Percentiles rank a stretch among this genome's conserved stretches.
Evolutionary conservation across 2,797 vertebrate genomes (phyloP).

Genomic region (Anomalospiza imberbis): DNA sequence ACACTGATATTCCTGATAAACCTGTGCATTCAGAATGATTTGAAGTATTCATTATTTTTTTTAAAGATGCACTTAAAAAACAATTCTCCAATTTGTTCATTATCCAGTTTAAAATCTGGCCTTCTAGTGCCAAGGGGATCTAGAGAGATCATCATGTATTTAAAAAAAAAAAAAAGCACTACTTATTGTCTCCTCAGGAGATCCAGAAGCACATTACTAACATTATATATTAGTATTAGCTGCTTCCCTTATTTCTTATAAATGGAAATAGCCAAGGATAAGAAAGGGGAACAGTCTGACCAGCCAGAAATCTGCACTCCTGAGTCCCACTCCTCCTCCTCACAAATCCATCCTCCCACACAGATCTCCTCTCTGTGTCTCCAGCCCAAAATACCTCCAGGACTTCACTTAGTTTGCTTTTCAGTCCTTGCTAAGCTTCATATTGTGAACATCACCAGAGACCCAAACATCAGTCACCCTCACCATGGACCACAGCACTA

Average conservation of each 20-base stretch:
- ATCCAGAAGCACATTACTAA: background rate
- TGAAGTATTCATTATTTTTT: background rate
- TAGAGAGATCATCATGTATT: background rate
- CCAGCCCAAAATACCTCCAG: background rate
- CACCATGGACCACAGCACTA: rapidly evolving
- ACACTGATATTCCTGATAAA: background rate
- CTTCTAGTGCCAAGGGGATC: background rate
- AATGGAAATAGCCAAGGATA: background rate
- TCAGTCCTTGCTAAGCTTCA: background rate
- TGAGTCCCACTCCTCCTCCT: background rate
- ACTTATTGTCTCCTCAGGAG: background rate
- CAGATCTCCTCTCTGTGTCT: background rate
- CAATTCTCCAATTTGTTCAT: background rate
- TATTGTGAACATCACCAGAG: background rate
- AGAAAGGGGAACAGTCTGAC: rapidly evolving
- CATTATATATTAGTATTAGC: background rate
- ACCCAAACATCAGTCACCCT: background rate
- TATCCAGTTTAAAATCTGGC: background rate
- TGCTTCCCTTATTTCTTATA: background rate
- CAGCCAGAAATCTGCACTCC: background rate
- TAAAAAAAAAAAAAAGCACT: background rate
- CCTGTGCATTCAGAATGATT: background rate
- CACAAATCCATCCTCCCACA: background rate
- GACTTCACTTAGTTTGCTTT: background rate
- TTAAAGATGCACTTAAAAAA: background rate